Base-by-base conservation (phyloP, 2,113 vertebrate species). In the Macrotis lagotis region DNA sequence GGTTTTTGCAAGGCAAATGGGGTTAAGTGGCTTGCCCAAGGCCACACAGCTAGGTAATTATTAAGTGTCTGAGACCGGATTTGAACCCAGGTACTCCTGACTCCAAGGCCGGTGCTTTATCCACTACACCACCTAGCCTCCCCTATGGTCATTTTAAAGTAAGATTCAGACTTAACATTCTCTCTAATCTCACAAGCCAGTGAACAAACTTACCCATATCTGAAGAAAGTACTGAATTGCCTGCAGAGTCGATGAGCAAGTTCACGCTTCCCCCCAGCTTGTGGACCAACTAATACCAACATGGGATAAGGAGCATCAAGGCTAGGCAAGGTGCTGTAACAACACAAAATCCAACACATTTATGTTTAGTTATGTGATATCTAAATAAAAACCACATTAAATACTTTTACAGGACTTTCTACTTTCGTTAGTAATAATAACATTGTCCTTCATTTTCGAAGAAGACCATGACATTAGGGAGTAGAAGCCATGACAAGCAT, bases 281-380 rank as follows among this genome's bases (percentile, higher is more conserved):
- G 96, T 0, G 99, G 99, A 0, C 99, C 99, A 0, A 98, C 98
- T 37, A 99, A 95, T 14, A 99, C 98, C 98, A 99, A 92, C 99
- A 99, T 99, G 16, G 99, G 99, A 91, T 99, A 99, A 0, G 99
- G 98, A 19, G 98, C 96, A 1, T 99, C 99, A 5, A 98, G 91
- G 66, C 94, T 97, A 0, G 99, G 98, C 52, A 99, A 97, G 24
- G 99, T 99, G 97, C 99, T 99, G 92, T 90, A 52, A 95, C 0
- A 97, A 96, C 97, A 88, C 91, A 96, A 96, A 89, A 97, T 31
- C 50, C 88, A 48, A 28, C 49, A 2, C 0, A 28, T 0, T n/a
- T 47, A 90, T 0, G 6, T 25, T 44, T 6, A 5, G 37, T 22
- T 14, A 8, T 5, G 4, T 0, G 3, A 2, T 0, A 7, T 10